Evolutionary conservation across 2,113 vertebrate genomes (phyloP).

Genomic region (Hippopotamus amphibius): DNA sequence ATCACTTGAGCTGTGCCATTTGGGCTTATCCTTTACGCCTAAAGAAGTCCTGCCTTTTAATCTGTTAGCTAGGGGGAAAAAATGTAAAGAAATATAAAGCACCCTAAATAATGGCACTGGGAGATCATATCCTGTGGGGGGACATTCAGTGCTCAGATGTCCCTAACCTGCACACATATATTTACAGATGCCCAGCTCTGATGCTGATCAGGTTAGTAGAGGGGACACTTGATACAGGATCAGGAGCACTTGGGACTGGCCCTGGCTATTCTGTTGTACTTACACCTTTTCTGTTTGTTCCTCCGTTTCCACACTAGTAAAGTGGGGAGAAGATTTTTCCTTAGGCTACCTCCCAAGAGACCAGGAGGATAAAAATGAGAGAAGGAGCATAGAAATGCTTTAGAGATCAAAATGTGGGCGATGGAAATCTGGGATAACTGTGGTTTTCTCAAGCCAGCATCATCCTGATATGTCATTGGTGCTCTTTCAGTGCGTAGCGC

Average conservation of each 20-base stretch:
- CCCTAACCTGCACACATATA: not conserved
- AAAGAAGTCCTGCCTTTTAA: slow-evolving; percentile 80
- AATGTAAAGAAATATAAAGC: slow-evolving; percentile 43
- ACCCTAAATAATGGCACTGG: slow-evolving; percentile 37
- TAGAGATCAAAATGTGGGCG: not conserved
- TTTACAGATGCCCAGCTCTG: not conserved
- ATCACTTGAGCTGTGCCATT: slow-evolving; percentile 84
- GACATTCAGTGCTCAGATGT: slow-evolving; percentile 47
- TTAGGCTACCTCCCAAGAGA: not conserved
- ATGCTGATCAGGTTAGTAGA: not conserved
- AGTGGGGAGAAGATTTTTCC: not conserved
- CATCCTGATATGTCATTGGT: not conserved
- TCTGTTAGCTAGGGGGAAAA: slow-evolving; percentile 57
- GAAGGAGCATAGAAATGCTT: not conserved
- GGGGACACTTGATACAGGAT: not conserved
- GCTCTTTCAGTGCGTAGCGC: not conserved
- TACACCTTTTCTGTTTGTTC: not conserved
- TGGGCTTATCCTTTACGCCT: slow-evolving; percentile 81
- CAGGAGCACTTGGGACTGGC: not conserved
- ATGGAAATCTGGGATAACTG: not conserved
- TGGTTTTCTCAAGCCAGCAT: not conserved
- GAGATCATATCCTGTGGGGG: slow-evolving; percentile 1
- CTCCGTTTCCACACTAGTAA: not conserved
- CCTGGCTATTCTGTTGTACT: not conserved
- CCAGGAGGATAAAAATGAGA: not conserved